Percentiles rank a stretch among this genome's conserved stretches.
Evolutionary conservation across 1,140 invertebrate genomes (phyloP).

Genomic region (Drosophila equinoxialis): DNA sequence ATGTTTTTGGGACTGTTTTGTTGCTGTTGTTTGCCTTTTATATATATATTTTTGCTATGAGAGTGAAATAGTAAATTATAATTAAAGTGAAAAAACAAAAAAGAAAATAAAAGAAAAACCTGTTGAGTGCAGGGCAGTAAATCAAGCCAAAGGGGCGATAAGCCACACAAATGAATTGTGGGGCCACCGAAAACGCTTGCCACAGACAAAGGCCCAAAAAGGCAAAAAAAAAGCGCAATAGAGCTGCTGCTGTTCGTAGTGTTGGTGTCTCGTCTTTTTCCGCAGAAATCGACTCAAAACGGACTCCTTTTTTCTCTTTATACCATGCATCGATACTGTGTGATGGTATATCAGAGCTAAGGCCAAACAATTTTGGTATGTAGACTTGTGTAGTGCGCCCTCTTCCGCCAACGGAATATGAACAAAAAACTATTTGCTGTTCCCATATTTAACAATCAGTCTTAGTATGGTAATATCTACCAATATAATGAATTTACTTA

Average conservation of each 20-base stretch:
- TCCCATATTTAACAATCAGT: no score
- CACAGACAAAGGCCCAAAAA: constrained; percentile 31
- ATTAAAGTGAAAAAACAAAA: constrained; percentile 35
- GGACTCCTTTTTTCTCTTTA: neutral
- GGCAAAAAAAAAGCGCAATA: constrained; percentile 24
- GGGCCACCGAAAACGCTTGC: constrained; percentile 58
- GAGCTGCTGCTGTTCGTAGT: constrained; percentile 26
- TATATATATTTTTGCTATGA: constrained; percentile 2
- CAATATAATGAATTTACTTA: no score
- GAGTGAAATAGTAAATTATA: constrained; percentile 60
- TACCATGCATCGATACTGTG: no score
- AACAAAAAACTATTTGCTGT: no score
- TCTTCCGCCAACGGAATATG: no score
- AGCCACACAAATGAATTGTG: constrained; percentile 72
- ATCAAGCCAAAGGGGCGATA: constrained; percentile 78
- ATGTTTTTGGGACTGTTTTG: neutral
- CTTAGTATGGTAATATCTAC: no score
- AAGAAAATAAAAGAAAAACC: constrained; percentile 26
- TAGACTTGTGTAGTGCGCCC: no score
- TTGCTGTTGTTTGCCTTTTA: constrained; percentile 3
- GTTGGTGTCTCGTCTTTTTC: constrained; percentile 22
- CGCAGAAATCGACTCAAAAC: constrained; percentile 21
- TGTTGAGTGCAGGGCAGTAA: constrained; percentile 68
- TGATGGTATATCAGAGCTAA: no score
- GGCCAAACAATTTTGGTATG: no score